Evolutionary conservation across 2,888 invertebrate species (phyloP).

Genomic region (Drosophila rellima): DNA sequence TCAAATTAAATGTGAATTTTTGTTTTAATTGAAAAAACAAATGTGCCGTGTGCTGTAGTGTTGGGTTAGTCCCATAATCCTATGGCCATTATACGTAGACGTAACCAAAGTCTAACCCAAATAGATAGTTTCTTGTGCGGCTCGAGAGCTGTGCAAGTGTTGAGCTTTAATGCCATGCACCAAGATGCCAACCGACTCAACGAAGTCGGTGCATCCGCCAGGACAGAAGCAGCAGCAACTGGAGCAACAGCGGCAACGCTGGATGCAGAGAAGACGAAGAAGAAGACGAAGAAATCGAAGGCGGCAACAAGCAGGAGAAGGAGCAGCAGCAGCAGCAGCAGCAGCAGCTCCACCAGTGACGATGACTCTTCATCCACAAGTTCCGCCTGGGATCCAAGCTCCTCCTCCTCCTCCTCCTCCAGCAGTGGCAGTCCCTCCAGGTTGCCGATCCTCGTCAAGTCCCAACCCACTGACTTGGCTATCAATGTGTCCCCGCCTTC

Average conservation of each 20-base stretch:
- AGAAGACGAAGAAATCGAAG: conserved; percentile 17
- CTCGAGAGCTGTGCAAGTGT: conserved; percentile 38
- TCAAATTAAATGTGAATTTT: not conserved
- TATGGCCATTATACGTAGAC: conserved; percentile 63
- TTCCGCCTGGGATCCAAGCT: not conserved
- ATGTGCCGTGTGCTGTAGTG: not conserved
- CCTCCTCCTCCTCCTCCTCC: conserved; percentile 15
- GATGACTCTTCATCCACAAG: not conserved
- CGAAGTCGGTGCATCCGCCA: conserved; percentile 56
- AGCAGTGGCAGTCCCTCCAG: conserved; percentile 28
- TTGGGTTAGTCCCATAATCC: conserved; percentile 29
- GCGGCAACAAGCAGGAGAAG: conserved; percentile 20
- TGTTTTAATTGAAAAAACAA: not conserved
- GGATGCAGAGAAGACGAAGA: conserved; percentile 42
- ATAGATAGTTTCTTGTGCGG: conserved; percentile 34
- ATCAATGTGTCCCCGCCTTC: conserved; percentile 33
- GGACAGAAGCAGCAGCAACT: conserved; percentile 43
- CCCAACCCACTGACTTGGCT: conserved; percentile 2
- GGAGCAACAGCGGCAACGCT: conserved; percentile 53
- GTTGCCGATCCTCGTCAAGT: conserved; percentile 11
- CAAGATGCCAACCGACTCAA: conserved; percentile 72
- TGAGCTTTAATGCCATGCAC: conserved; percentile 69
- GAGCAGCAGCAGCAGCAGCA: conserved; percentile 16
- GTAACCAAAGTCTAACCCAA: conserved; percentile 34
- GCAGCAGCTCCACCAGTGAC: conserved; percentile 26